Conservation (phyloP, 2,113 vertebrate species). For the Antennarius striatus region DNA sequence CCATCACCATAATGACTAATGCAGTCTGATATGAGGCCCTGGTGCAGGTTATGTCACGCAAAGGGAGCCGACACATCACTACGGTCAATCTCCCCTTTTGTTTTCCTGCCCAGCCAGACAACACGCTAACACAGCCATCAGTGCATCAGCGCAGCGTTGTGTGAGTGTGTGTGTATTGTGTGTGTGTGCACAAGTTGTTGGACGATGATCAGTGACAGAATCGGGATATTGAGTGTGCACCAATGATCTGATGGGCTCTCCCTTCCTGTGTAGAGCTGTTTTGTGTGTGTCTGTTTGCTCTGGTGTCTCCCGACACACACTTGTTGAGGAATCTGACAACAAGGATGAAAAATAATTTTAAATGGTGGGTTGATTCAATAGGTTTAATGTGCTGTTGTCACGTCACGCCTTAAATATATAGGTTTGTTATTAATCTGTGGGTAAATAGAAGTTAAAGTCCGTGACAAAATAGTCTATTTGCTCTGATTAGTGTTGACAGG, state of each 20-base stretch:
- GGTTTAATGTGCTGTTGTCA: no score
- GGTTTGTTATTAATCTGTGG: conserved; percentile 9
- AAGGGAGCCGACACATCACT: conserved; percentile 79
- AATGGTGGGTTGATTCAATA: neutral
- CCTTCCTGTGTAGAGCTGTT: conserved; percentile 8
- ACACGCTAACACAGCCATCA: conserved; percentile 65
- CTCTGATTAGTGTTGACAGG: conserved; percentile 48
- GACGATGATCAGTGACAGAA: conserved; percentile 4
- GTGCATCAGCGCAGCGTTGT: conserved; percentile 14
- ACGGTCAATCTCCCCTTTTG: conserved; percentile 78
- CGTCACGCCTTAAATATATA: neutral
- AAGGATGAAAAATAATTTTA: neutral
- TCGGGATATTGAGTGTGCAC: conserved; percentile 22
- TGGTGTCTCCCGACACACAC: neutral
- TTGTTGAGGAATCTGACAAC: neutral
- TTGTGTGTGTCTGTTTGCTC: neutral
- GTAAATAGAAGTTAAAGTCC: conserved; percentile 31
- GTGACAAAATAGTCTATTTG: conserved; percentile 8
- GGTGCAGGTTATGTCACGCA: conserved; percentile 85
- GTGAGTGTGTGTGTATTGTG: neutral
- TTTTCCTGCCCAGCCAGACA: conserved; percentile 69
- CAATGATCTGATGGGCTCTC: conserved; percentile 31
- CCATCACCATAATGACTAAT: conserved; percentile 72
- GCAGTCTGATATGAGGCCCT: conserved; percentile 76
- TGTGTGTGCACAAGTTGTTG: conserved; percentile 7